Evolutionary conservation across 1,140 invertebrate species (phyloP).

Genomic region (Rhagoletis pomonella): DNA sequence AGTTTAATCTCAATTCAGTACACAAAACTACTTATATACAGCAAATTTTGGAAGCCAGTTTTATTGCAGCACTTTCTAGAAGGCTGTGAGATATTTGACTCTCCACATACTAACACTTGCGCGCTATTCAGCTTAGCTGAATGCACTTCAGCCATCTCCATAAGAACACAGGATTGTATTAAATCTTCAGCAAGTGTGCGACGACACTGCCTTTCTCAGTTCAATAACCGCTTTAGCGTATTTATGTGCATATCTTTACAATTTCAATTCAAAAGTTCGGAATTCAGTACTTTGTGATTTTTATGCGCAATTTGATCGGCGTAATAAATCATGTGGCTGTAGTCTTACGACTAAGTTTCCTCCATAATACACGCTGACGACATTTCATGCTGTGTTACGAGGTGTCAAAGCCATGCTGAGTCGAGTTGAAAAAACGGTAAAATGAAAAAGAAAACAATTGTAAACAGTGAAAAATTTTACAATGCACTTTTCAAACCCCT

Average conservation of each 20-base stretch:
- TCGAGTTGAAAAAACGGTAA: background rate
- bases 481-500: conserved; percentile 35
- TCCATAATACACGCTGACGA: conserved; percentile 10
- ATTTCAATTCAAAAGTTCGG: conserved; percentile 15
- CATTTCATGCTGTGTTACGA: conserved; percentile 15
- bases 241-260: background rate
- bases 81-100: no score
- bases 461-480: conserved; percentile 6
- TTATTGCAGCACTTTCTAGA: no score
- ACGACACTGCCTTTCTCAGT: background rate
- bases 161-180: background rate
- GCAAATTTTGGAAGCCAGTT: no score
- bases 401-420: conserved; percentile 44
- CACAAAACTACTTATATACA: no score
- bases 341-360: background rate
- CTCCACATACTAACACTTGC: no score
- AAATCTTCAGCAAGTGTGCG: background rate
- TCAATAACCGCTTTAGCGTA: background rate
- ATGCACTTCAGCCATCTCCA: background rate
- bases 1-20: no score
- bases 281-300: conserved; percentile 16
- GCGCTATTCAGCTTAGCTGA: background rate
- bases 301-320: conserved; percentile 50
- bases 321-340: conserved; percentile 40
- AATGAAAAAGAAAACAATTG: background rate